phyloP scores from a whole-genome alignment of 2,113 vertebrate species.

The Psilopsiagon aurifrons region DNA sequence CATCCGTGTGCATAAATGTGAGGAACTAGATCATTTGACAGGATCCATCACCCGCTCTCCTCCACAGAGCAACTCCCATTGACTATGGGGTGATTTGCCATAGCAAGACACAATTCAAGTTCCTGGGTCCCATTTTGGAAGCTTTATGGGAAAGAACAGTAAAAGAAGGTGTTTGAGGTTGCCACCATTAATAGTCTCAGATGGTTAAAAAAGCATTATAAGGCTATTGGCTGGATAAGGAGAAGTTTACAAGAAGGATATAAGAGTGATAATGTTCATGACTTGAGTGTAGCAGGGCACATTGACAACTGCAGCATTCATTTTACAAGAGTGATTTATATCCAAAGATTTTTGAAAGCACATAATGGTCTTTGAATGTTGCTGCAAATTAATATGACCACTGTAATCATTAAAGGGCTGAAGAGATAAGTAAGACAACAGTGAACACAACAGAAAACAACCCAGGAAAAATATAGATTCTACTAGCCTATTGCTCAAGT shows the following conservation, averaged over 20 bases:
- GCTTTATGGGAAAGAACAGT: background rate
- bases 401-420: background rate
- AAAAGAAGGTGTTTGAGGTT: background rate
- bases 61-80: background rate
- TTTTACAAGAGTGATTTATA: background rate
- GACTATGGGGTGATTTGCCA: background rate
- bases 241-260: background rate
- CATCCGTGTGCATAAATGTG: accelerated
- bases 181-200: background rate
- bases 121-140: background rate
- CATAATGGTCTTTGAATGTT: background rate
- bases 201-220: background rate
- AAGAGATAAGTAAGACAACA: background rate
- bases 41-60: background rate
- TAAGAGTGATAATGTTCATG: background rate
- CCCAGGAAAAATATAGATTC: background rate
- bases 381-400: background rate
- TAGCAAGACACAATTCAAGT: background rate
- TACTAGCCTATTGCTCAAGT: background rate
- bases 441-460: background rate
- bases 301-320: background rate
- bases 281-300: background rate
- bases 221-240: background rate
- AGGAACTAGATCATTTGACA: background rate
- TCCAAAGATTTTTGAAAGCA: background rate